Percentiles rank a stretch among this genome's conserved stretches.
phyloP scores from a whole-genome alignment of 2,888 invertebrate genomes.

The Drosophila recens region DNA sequence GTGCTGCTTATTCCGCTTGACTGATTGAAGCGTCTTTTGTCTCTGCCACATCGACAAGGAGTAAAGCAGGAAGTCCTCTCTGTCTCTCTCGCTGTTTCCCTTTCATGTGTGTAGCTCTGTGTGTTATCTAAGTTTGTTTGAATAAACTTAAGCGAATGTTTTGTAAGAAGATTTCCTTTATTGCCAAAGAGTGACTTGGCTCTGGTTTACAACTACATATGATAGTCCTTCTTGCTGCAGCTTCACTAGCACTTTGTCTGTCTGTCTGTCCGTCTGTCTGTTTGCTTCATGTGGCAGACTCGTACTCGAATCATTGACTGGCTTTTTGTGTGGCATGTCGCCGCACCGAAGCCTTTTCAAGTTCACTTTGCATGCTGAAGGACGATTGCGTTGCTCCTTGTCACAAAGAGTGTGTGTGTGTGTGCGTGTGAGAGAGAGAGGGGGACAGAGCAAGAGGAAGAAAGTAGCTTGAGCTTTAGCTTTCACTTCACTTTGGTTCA shows the following conservation, averaged over 20 bases:
- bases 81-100: not conserved
- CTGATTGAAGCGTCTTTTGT: constrained; percentile 79
- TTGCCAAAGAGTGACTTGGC: constrained; percentile 70
- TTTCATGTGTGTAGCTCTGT: constrained; percentile 33
- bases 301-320: constrained; percentile 60
- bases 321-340: constrained; percentile 46
- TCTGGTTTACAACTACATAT: constrained; percentile 66
- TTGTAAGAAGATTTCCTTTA: constrained; percentile 80
- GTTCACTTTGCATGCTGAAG: constrained; percentile 69
- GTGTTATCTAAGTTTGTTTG: constrained; percentile 82
- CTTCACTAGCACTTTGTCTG: constrained; percentile 27
- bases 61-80: constrained; percentile 14
- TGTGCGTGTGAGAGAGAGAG: not conserved
- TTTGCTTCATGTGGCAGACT: constrained; percentile 33
- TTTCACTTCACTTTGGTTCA: constrained; percentile 13
- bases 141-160: constrained; percentile 83
- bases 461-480: constrained; percentile 19
- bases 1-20: constrained; percentile 80
- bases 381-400: constrained; percentile 49
- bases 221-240: constrained; percentile 45
- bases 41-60: constrained; percentile 57
- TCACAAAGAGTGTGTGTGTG: not conserved
- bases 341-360: constrained; percentile 57
- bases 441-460: not conserved
- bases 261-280: not conserved